phyloP scores from a whole-genome alignment of 1,140 invertebrate species.

The Zaprionus tsacasi region DNA sequence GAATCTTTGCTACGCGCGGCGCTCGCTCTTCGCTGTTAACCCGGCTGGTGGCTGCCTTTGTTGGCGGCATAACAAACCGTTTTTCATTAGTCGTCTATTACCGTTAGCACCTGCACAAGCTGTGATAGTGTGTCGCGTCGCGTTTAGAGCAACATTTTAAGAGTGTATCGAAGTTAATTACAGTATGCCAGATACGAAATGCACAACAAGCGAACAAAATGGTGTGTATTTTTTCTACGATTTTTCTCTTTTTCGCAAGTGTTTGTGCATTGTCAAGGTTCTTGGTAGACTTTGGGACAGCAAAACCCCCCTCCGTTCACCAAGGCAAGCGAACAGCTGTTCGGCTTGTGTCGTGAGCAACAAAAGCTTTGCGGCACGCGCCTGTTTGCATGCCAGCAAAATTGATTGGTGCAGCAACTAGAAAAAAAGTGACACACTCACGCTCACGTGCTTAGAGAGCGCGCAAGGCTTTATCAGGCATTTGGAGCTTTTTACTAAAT shows the following conservation, averaged over 20 bases:
- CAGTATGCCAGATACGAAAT: constrained; percentile 72
- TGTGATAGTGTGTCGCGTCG: constrained; percentile 7
- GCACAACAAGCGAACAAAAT: constrained; percentile 53
- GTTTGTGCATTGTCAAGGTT: constrained; percentile 39
- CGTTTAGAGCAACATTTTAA: constrained; percentile 20
- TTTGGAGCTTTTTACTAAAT: constrained; percentile 24
- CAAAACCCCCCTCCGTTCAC: constrained; percentile 1
- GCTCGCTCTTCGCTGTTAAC: constrained; percentile 26
- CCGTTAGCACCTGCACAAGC: constrained; percentile 55
- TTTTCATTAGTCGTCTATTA: constrained; percentile 54
- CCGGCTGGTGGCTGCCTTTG: constrained; percentile 21
- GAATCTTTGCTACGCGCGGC: constrained; percentile 2
- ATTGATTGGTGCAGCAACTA: constrained; percentile 22
- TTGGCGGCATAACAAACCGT: constrained; percentile 38
- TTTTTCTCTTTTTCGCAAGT: background rate
- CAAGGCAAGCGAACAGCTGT: constrained; percentile 64
- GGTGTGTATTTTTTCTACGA: constrained; percentile 55
- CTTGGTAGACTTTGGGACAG: constrained; percentile 25
- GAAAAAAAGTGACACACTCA: background rate
- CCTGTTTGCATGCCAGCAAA: constrained; percentile 64
- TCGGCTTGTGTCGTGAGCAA: constrained; percentile 31
- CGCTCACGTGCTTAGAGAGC: constrained; percentile 3
- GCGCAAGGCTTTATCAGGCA: constrained; percentile 27
- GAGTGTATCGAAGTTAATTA: constrained; percentile 9
- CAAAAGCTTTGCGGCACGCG: constrained; percentile 60